Evolutionary conservation across 2,113 vertebrate species (phyloP).

Genomic region (Trogon surrucura): DNA sequence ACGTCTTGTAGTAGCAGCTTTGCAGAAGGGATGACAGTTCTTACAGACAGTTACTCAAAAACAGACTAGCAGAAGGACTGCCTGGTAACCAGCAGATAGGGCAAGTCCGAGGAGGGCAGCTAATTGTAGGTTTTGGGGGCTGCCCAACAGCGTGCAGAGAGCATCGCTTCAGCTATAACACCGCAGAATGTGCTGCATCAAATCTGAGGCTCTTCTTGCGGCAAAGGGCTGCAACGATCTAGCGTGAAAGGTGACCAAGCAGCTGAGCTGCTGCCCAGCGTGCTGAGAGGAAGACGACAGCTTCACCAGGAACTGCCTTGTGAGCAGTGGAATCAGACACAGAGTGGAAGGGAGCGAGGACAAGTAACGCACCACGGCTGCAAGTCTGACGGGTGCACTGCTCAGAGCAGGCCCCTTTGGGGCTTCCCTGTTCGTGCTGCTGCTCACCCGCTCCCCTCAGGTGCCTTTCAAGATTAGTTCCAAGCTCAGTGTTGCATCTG

Average conservation of each 20-base stretch:
- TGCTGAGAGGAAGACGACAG: background rate
- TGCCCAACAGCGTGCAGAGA: background rate
- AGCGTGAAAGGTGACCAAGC: background rate
- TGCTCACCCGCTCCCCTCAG: background rate
- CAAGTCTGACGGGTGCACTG: background rate
- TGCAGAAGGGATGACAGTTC: background rate
- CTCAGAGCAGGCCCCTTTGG: background rate
- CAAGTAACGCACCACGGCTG: background rate
- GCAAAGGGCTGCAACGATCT: rapidly evolving
- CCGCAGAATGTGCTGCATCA: background rate
- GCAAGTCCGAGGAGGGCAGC: background rate
- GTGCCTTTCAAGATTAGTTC: background rate
- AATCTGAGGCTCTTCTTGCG: background rate
- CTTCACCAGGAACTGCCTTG: background rate
- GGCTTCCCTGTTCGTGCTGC: background rate
- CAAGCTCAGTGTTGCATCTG: background rate
- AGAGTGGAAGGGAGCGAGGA: background rate
- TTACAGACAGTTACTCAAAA: background rate
- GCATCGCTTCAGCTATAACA: background rate
- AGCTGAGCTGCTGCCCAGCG: background rate
- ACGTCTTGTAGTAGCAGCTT: background rate
- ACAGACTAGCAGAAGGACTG: background rate
- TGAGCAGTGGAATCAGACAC: background rate
- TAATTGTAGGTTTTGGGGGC: background rate
- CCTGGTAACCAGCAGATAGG: background rate